Base-by-base conservation (phyloP, 2,113 vertebrate genomes). In the Phocoena phocoena region DNA sequence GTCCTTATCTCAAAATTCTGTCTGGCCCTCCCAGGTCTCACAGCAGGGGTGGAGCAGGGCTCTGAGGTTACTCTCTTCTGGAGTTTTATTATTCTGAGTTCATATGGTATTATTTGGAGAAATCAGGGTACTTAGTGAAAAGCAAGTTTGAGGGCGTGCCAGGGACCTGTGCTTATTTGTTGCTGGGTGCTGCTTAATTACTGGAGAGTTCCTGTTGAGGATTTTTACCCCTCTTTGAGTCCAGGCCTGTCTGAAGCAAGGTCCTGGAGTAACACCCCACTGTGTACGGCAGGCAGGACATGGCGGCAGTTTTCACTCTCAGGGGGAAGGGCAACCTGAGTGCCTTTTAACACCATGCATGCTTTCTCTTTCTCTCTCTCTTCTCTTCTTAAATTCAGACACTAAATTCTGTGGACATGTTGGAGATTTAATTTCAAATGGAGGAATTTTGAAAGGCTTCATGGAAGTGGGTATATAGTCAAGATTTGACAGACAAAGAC, bases 401-500 rank as follows among this genome's bases (percentile, higher is more conserved):
- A 60, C 62, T 79, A 33, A 79, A 36, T 77, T 88, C 47, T 86
- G 13, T 82, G 15, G 58, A 89, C 13, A 12, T 23, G 14, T n/a
- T 26, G 25, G 41, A 81, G 36, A 55, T 21, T 68, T 65, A 88
- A 77, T 41, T 74, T 38, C 53, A 86, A 47, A 55, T 38, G 62
- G 33, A 71, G 36, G 70, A 85, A 73, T 0, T 47, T 10, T 86
- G 47, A 70, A 74, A 87, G 25, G n/a, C 17, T 88, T 97, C 26
- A n/a, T 17, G 86, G 26, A 84, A 53, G 41, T 77, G 41, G 53
- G 18, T 21, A 3, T 9, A 5, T 25, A 36, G n/a, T 60, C 44
- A 58, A 93, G 60, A 20, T 82, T 13, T 68, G 77, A 98, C 95
- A 71, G 77, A 86, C 55, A 85, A 73, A 94, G 21, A 86, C 13